A percentile compares a stretch with the other conserved stretches of the same genome.
Evolutionary conservation across 2,113 vertebrate species (phyloP).

Genomic region (Herpailurus yagouaroundi): DNA sequence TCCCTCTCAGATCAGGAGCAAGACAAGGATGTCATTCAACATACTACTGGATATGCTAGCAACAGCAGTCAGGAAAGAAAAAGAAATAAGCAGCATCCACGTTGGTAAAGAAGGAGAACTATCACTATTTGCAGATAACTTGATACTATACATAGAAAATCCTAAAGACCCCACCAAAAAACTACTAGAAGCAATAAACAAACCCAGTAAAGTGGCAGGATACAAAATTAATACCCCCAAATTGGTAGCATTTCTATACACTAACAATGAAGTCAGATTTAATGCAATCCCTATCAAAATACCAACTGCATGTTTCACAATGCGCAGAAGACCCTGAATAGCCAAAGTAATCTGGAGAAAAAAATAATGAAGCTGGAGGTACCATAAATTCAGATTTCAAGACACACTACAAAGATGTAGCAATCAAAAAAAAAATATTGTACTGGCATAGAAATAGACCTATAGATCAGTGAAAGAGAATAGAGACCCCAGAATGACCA

Average conservation of each 20-base stretch:
- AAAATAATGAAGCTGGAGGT: not conserved
- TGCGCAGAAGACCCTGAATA: not conserved
- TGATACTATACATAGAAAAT: not conserved
- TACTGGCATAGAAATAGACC: not conserved
- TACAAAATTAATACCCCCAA: not conserved
- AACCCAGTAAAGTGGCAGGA: not conserved
- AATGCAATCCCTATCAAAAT: not conserved
- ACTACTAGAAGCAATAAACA: not conserved
- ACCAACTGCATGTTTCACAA: not conserved
- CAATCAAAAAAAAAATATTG: not conserved
- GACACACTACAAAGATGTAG: not conserved
- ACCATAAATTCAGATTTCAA: not conserved
- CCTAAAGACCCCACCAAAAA: not conserved
- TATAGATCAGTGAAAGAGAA: not conserved
- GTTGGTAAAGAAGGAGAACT: not conserved
- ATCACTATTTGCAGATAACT: not conserved
- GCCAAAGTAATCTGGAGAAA: not conserved
- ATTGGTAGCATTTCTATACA: not conserved
- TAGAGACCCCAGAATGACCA: not conserved
- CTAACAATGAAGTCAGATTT: not conserved
- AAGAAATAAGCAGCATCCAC: not conserved
- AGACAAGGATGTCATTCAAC: not conserved
- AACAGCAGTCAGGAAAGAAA: not conserved
- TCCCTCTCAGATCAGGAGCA: not conserved
- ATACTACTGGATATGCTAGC: not conserved